phyloP scores from a whole-genome alignment of 2,113 vertebrate genomes.

The Mormyrus iriodes region DNA sequence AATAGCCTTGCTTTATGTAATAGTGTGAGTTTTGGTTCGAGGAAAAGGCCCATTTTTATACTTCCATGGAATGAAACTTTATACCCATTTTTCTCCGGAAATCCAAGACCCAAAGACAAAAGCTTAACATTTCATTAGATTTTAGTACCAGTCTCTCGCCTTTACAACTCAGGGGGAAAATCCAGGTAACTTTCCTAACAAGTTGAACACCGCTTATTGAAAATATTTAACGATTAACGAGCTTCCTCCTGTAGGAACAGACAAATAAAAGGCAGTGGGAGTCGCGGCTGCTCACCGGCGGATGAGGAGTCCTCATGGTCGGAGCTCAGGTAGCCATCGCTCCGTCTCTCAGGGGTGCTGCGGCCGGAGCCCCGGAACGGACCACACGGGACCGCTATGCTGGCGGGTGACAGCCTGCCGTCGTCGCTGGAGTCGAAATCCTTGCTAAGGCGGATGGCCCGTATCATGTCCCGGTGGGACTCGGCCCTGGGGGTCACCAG shows the following conservation, averaged over 20 bases:
- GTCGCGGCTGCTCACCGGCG: conserved; percentile 58
- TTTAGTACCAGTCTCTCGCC: background rate
- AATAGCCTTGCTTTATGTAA: background rate
- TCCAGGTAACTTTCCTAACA: background rate
- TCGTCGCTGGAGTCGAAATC: conserved; percentile 68
- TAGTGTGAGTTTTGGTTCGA: background rate
- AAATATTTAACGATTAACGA: background rate
- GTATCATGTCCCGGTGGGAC: conserved; percentile 30
- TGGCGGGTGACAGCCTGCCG: conserved; percentile 53
- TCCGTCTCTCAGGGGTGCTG: conserved; percentile 75
- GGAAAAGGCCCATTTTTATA: background rate
- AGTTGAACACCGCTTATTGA: background rate
- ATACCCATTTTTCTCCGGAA: background rate
- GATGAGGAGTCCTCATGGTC: conserved; percentile 81
- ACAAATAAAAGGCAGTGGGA: conserved; percentile 12
- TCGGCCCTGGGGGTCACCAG: conserved; percentile 48
- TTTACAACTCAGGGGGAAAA: background rate
- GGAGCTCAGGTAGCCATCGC: conserved; percentile 74
- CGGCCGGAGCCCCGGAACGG: conserved; percentile 51
- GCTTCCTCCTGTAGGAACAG: background rate
- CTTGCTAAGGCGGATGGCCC: conserved; percentile 52
- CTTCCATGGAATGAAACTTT: background rate
- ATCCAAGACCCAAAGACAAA: background rate
- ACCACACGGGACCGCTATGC: conserved; percentile 32
- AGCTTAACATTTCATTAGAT: background rate